Evolutionary conservation across 2,888 invertebrate species (phyloP).

Genomic region (Stenurella melanura): DNA sequence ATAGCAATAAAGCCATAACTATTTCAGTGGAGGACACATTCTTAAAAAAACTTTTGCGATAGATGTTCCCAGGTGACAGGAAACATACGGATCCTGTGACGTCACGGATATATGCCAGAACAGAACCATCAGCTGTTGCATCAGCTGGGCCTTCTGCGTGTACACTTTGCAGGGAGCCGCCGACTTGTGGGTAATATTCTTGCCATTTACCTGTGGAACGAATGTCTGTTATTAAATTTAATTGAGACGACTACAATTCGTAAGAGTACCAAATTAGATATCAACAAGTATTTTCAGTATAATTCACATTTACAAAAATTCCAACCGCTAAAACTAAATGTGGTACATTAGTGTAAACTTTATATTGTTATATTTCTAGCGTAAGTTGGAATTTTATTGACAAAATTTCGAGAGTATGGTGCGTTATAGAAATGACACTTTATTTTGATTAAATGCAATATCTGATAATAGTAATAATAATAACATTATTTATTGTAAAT

Average conservation of each 20-base stretch:
- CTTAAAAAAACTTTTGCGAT: conserved; percentile 3
- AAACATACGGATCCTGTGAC: conserved; percentile 42
- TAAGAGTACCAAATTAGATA: not conserved
- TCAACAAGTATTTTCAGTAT: too few species aligned
- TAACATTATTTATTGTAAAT: too few species aligned
- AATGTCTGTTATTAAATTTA: not conserved
- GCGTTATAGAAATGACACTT: too few species aligned
- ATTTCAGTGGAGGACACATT: not conserved
- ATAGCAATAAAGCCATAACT: not conserved
- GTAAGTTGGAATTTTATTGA: too few species aligned
- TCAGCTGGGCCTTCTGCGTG: conserved; percentile 36
- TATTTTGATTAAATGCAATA: too few species aligned
- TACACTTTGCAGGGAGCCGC: conserved; percentile 11
- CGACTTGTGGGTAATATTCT: conserved; percentile 16
- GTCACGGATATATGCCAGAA: conserved; percentile 29
- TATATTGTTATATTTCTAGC: too few species aligned
- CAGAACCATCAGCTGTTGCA: conserved; percentile 41
- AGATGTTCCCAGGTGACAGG: conserved; percentile 39
- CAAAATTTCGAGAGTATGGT: too few species aligned
- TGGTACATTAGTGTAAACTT: too few species aligned
- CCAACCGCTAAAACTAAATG: too few species aligned
- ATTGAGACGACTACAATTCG: not conserved
- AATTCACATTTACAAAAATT: too few species aligned
- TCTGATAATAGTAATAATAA: too few species aligned
- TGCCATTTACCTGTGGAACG: not conserved